These are phyloP conservation scores for Paradoxurus hermaphroditus DNA, from an alignment of 2,113 vertebrate species.

Conservation along the genomic window DNA sequence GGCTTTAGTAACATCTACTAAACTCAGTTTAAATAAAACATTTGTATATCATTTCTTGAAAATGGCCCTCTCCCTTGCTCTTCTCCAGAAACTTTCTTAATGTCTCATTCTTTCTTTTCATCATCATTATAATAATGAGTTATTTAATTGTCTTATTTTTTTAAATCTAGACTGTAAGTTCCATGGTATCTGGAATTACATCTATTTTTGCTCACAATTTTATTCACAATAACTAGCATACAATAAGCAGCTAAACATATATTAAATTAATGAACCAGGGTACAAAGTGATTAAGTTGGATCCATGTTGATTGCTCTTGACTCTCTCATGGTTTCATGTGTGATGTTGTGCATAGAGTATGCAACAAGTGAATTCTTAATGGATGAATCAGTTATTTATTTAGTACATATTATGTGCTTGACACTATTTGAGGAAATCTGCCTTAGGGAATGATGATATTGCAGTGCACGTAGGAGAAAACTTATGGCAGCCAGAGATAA, in stretches of 20 bases:
- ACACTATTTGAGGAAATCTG: background rate
- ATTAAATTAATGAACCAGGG: background rate
- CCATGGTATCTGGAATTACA: background rate
- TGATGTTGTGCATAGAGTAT: background rate
- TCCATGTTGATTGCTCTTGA: background rate
- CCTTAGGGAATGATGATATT: background rate
- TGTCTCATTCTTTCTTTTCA: background rate
- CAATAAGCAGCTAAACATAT: background rate
- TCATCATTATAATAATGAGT: background rate
- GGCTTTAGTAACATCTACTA: background rate
- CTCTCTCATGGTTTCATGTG: background rate
- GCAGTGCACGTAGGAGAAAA: background rate
- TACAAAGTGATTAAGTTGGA: background rate
- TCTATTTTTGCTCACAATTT: background rate
- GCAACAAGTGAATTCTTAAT: background rate
- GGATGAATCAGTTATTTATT: background rate
- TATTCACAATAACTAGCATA: background rate
- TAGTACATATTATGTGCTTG: background rate
- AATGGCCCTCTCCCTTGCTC: background rate
- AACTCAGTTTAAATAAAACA: background rate
- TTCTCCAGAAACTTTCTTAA: background rate
- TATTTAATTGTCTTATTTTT: background rate
- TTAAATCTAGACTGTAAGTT: background rate
- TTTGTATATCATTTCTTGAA: background rate
- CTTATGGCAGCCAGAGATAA: background rate